Evolutionary conservation across 2,113 vertebrate genomes (phyloP).

Genomic region (Triplophysa dalaica): DNA sequence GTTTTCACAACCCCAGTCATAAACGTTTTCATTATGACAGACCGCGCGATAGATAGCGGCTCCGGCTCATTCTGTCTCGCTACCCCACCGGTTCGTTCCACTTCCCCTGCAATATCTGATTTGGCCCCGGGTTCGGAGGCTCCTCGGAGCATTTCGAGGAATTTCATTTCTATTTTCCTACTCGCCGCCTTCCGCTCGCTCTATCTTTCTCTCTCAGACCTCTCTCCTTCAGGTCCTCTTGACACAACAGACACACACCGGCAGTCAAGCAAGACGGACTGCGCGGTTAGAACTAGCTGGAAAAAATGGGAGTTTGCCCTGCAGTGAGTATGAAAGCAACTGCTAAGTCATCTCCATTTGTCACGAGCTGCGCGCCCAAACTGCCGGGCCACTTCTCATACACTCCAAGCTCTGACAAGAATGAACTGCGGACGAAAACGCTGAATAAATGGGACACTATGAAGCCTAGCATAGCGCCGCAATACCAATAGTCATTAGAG

Average conservation of each 20-base stretch:
- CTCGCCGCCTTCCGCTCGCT: neutral
- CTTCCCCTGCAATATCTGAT: slow-evolving; percentile 65
- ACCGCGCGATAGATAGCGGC: slow-evolving; percentile 44
- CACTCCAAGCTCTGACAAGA: slow-evolving; percentile 58
- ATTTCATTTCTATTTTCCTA: slow-evolving; percentile 61
- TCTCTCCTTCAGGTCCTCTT: slow-evolving; percentile 45
- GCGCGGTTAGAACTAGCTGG: slow-evolving; percentile 55
- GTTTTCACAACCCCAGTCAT: slow-evolving; percentile 60
- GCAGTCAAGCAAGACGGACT: slow-evolving; percentile 67
- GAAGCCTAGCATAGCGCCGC: slow-evolving; percentile 3
- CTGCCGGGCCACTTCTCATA: slow-evolving; percentile 56
- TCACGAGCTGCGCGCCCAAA: slow-evolving; percentile 66
- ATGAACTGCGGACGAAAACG: slow-evolving; percentile 41
- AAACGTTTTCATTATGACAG: slow-evolving; percentile 67
- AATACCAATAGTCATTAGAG: slow-evolving; percentile 22
- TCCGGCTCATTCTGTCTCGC: neutral
- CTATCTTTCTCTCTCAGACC: slow-evolving; percentile 44
- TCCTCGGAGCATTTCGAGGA: slow-evolving; percentile 64
- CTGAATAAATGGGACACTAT: neutral
- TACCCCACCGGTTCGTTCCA: slow-evolving; percentile 26
- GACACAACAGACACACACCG: slow-evolving; percentile 65
- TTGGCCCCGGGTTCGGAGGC: slow-evolving; percentile 50
- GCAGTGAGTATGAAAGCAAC: slow-evolving; percentile 64
- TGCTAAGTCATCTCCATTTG: slow-evolving; percentile 72
- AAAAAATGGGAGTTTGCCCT: slow-evolving; percentile 52